Evolutionary conservation across 2,888 invertebrate genomes (phyloP), one percentile per base, ranked within the genome.

Genomic region (Odontocerum albicorne): DNA sequence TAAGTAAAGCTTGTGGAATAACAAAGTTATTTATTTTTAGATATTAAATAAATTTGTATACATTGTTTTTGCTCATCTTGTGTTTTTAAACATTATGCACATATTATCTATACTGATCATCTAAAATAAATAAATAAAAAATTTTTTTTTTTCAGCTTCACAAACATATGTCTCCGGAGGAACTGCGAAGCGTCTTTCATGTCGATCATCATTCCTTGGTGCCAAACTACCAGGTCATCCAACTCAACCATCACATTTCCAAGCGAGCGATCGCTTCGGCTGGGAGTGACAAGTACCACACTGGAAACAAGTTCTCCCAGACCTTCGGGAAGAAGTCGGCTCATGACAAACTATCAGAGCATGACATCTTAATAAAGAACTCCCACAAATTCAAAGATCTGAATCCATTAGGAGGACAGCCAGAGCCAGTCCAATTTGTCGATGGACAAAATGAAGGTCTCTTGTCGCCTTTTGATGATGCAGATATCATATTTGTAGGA

Each of bases 81-180:
- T n/a, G n/a, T n/a, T n/a, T n/a, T n/a, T n/a, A n/a, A n/a, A n/a
- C n/a, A n/a, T n/a, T n/a, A n/a, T n/a, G n/a, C n/a, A n/a, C n/a
- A n/a, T n/a, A n/a, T n/a, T n/a, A n/a, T n/a, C n/a, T n/a, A n/a
- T n/a, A n/a, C n/a, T n/a, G n/a, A n/a, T n/a, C n/a, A n/a, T n/a
- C n/a, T n/a, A n/a, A n/a, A n/a, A n/a, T n/a, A n/a, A n/a, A n/a
- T n/a, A n/a, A n/a, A n/a, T n/a, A n/a, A n/a, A 1, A 1, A 21
- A 39, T 45, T 21, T 16, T 60, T 62, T 55, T 63, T 59, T 86
- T 85, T 46, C 86, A 93, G 92, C 83, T 92, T 69, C 93, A 94
- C 82, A 88, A 88, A 77, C 87, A 87, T 70, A 93, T 94, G 93
- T 88, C 89, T 64, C 73, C 83, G 68, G 87, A 89, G 60, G 92